Percentiles rank a stretch among this genome's conserved stretches.
Conservation (phyloP, 2,888 invertebrate genomes). For the Drosophila mimica region DNA sequence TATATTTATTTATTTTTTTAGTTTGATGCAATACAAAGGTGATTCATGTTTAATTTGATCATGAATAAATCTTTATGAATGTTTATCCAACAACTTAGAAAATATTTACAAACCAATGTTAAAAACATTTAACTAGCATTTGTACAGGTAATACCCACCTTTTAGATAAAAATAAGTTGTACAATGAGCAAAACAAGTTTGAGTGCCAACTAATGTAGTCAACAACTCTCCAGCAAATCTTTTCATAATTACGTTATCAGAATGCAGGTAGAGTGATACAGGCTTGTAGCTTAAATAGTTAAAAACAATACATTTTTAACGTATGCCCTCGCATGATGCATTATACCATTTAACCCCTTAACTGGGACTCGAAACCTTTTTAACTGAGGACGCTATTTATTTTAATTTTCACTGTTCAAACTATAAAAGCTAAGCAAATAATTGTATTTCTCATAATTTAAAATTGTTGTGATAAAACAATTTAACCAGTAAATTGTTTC, state of each 20-base stretch:
- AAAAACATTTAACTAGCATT: background rate
- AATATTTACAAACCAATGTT: too few relatives aligned
- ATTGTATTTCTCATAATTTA: background rate
- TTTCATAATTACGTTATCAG: background rate
- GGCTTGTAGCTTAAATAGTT: background rate
- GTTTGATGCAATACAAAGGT: background rate
- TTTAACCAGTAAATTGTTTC: background rate
- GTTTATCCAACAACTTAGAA: background rate
- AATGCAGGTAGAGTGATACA: background rate
- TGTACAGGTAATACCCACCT: background rate
- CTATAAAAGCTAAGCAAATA: background rate
- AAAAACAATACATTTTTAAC: background rate
- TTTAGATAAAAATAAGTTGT: background rate
- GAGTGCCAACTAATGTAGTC: background rate
- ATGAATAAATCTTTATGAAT: background rate
- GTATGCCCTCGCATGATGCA: background rate
- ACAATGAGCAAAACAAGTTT: background rate
- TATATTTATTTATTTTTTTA: background rate
- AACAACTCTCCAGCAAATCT: background rate
- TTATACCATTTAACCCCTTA: background rate
- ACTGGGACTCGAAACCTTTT: background rate
- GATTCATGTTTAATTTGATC: background rate
- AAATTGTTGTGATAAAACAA: background rate
- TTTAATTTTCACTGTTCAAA: background rate
- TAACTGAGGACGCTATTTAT: background rate